These are phyloP conservation scores for Coregonus clupeaformis DNA, from an alignment of 2,113 vertebrate species.

Conservation along the genomic window DNA sequence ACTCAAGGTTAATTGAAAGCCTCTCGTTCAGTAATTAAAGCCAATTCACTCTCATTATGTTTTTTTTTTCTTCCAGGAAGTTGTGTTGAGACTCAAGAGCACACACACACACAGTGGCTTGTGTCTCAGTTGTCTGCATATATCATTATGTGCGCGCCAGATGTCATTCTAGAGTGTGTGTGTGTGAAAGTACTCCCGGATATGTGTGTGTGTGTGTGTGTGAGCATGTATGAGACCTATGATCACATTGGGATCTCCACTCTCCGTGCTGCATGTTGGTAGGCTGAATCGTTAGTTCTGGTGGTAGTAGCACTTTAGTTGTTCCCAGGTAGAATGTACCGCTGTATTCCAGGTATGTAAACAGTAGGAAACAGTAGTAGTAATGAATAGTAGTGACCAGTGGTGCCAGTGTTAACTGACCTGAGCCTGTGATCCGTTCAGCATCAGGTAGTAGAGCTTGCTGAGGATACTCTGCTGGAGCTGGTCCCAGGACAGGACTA, in stretches of 20 bases:
- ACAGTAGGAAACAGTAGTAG: too few relatives aligned
- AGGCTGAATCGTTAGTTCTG: too few relatives aligned
- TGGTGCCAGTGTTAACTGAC: conserved; percentile 23
- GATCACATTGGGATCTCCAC: too few relatives aligned
- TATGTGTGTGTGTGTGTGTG: too few relatives aligned
- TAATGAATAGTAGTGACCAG: too few relatives aligned
- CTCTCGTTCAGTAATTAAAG: conserved; percentile 44
- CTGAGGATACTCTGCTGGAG: conserved; percentile 85
- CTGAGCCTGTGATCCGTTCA: conserved; percentile 73
- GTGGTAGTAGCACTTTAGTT: too few relatives aligned
- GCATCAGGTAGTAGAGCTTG: conserved; percentile 83
- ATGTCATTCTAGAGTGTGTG: not conserved
- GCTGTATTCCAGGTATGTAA: too few relatives aligned
- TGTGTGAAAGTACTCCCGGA: too few relatives aligned
- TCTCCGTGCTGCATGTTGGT: too few relatives aligned
- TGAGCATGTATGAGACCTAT: too few relatives aligned
- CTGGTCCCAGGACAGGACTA: conserved; percentile 84
- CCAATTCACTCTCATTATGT: conserved; percentile 28
- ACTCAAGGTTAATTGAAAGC: conserved; percentile 47
- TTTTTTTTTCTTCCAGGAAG: not conserved
- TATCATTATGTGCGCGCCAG: not conserved
- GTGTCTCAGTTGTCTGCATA: not conserved
- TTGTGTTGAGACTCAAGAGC: not conserved
- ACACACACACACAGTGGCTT: not conserved
- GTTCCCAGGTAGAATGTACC: too few relatives aligned